These are phyloP conservation scores for Apodemus speciosus DNA, from an alignment of 2,113 vertebrate genomes.

Conservation along the genomic window DNA sequence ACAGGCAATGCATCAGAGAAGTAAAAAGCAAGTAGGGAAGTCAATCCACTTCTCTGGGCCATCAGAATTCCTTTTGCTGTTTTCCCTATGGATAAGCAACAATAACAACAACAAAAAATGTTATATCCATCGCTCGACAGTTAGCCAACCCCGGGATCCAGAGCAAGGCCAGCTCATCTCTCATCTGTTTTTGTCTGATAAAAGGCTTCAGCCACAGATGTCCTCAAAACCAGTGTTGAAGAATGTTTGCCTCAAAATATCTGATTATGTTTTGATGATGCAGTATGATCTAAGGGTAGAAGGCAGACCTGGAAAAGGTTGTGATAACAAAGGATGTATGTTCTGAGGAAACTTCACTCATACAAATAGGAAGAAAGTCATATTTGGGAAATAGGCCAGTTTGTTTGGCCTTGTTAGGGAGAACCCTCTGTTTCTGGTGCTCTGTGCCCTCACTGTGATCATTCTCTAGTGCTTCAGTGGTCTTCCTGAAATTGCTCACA, in stretches of 20 bases:
- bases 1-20: constrained; percentile 64
- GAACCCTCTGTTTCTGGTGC: background rate
- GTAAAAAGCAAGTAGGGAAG: constrained; percentile 31
- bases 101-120: constrained; percentile 12
- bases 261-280: background rate
- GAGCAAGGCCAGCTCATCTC: background rate
- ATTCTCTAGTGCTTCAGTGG: background rate
- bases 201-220: background rate
- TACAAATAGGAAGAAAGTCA: background rate
- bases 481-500: background rate
- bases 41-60: background rate
- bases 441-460: background rate
- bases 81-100: constrained; percentile 33
- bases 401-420: background rate
- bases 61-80: constrained; percentile 49
- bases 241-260: background rate
- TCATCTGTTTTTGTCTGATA: background rate
- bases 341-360: background rate
- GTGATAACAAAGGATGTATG: background rate
- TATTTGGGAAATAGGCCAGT: background rate
- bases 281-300: background rate
- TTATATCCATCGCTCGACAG: background rate
- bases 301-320: background rate
- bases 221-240: background rate
- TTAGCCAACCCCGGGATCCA: constrained; percentile 15